These are phyloP conservation scores for Clistopyga incitator DNA, from an alignment of 2,888 invertebrate genomes.

Conservation along the genomic window DNA sequence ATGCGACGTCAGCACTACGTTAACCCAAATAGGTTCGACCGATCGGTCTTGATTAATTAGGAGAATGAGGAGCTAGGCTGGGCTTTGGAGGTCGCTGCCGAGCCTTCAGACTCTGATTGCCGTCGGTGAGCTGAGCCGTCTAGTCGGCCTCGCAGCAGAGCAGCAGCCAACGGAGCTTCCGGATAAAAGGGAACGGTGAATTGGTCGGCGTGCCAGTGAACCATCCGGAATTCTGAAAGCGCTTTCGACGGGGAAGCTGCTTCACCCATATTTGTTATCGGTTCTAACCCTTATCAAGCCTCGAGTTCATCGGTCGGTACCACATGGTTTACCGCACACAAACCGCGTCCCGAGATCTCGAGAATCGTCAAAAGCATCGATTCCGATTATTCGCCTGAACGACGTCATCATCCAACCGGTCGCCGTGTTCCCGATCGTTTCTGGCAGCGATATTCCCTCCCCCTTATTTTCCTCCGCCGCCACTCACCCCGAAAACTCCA, in stretches of 20 bases:
- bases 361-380: conserved; percentile 67
- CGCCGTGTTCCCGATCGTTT: conserved; percentile 55
- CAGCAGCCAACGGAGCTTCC: neutral
- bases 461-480: conserved; percentile 44
- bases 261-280: conserved; percentile 54
- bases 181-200: conserved; percentile 9
- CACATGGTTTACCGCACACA: conserved; percentile 35
- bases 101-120: conserved; percentile 46
- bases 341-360: conserved; percentile 37
- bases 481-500: neutral
- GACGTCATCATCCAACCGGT: conserved; percentile 5
- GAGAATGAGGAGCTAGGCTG: conserved; percentile 66
- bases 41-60: conserved; percentile 82
- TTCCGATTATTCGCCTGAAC: conserved; percentile 60
- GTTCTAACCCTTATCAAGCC: conserved; percentile 38
- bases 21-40: conserved; percentile 78
- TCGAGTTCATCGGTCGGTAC: conserved; percentile 22
- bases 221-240: conserved; percentile 8
- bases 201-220: conserved; percentile 4
- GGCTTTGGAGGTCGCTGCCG: conserved; percentile 7
- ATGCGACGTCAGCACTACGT: conserved; percentile 75
- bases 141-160: conserved; percentile 18
- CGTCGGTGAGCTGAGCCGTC: conserved; percentile 34
- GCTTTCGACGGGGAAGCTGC: conserved; percentile 14
- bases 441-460: conserved; percentile 61